A percentile compares a stretch with the other conserved stretches of the same genome.
phyloP scores from a whole-genome alignment of 2,797 vertebrate genomes.

The Mico argentatus region DNA sequence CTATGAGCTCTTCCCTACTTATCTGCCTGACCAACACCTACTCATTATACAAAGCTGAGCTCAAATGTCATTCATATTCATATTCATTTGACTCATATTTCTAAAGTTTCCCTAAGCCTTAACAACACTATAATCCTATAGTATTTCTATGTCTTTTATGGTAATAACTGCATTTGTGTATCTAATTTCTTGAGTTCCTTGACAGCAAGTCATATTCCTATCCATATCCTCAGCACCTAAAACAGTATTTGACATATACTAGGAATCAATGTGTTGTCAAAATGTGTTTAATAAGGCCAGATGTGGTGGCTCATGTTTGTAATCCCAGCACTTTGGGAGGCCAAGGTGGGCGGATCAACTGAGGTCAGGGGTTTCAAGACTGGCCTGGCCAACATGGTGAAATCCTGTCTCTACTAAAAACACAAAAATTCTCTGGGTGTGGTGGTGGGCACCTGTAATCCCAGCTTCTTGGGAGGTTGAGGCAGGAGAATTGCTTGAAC shows the following conservation, averaged over 20 bases:
- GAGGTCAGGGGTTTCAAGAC: too few species aligned
- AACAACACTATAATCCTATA: background rate
- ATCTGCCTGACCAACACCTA: background rate
- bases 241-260: background rate
- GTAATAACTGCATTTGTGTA: background rate
- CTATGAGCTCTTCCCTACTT: constrained; percentile 22
- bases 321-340: too few species aligned
- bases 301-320: too few species aligned
- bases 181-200: background rate
- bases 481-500: too few species aligned
- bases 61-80: background rate
- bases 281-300: background rate
- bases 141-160: background rate
- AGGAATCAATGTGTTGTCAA: constrained; percentile 13
- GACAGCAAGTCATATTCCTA: background rate
- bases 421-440: too few species aligned
- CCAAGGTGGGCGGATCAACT: too few species aligned
- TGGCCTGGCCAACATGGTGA: too few species aligned
- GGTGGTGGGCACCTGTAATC: too few species aligned
- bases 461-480: too few species aligned
- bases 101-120: background rate
- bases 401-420: too few species aligned
- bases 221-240: background rate
- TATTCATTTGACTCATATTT: constrained; percentile 33
- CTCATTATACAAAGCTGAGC: constrained; percentile 7